Evolutionary conservation across 2,797 vertebrate species (phyloP), one percentile per base, ranked within the genome.

Genomic region (Heteromormyrus szaboi): DNA sequence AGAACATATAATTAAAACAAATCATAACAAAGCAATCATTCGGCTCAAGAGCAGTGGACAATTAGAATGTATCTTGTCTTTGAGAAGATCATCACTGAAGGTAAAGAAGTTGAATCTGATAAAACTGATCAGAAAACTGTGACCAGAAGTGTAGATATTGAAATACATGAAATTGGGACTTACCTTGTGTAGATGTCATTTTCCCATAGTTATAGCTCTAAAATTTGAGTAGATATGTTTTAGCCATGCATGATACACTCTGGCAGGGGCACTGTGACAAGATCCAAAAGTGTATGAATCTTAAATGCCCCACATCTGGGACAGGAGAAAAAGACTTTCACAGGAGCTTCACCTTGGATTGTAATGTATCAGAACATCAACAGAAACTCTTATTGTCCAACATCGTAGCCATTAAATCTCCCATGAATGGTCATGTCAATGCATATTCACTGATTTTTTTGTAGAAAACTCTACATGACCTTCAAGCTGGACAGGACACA

Each of bases 391-490:
- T 41, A 1, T 81, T 81, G 76, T 81, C 76, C 76, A 81, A 81
- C 37, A 44, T 81, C 76, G 1, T 81, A 81, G 41, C 7, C 41
- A 81, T n/a, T 81, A 44, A 81, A 46, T 81, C 76, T 44, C 37
- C 76, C 76, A 44, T 51, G 48, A 85, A 85, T 85, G 8, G 48
- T 50, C 48, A 25, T 25, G 11, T 86, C 50, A 86, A 37, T 41
- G 54, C 50, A 41, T 46, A 85, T 51, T 68, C 14, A 48, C n/a
- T 50, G 33, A 62, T 84, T 81, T 89, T 29, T 88, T 87, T 90
- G 68, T 86, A 95, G 95, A 96, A 96, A 96, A 95, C 95, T 37
- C 92, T 97, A 3, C 95, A 96, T 0, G 95, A 97, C 90, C 90
- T 96, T 44, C 94, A 95, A 91, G 92, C 91, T 29, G 94, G 96